Evolutionary conservation across 2,888 invertebrate species (phyloP).

Genomic region (Antheraea yamamai): DNA sequence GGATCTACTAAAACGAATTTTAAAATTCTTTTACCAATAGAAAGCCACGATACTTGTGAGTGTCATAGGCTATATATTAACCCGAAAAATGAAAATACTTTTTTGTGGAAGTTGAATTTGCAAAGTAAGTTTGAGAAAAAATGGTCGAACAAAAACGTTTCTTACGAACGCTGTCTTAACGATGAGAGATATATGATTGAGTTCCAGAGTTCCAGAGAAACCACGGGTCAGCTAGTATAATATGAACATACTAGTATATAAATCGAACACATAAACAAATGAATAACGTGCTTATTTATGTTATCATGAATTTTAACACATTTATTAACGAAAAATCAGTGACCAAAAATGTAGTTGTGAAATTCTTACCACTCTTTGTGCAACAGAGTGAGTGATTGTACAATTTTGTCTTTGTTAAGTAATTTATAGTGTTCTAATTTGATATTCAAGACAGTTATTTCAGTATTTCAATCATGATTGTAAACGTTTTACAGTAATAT

Average conservation of each 20-base stretch:
- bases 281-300: not conserved
- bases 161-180: too few species aligned
- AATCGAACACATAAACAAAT: not conserved
- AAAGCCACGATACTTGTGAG: too few species aligned
- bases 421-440: conserved; percentile 2
- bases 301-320: not conserved
- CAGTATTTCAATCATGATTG: not conserved
- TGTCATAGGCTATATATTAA: too few species aligned
- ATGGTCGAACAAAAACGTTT: too few species aligned
- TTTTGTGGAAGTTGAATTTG: too few species aligned
- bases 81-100: too few species aligned
- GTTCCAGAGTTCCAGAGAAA: too few species aligned
- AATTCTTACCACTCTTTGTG: not conserved
- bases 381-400: too few species aligned
- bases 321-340: not conserved
- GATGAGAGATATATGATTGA: too few species aligned
- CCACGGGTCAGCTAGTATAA: not conserved
- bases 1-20: too few species aligned
- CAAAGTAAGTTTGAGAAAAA: too few species aligned
- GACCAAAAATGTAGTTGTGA: not conserved
- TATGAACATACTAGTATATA: not conserved
- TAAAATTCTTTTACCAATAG: too few species aligned
- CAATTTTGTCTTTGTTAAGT: not conserved
- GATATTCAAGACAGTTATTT: not conserved
- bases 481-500: not conserved